Percentiles rank a stretch among this genome's conserved stretches.
Conservation (phyloP, 2,113 vertebrate species). For the Herpetotheres cachinnans region DNA sequence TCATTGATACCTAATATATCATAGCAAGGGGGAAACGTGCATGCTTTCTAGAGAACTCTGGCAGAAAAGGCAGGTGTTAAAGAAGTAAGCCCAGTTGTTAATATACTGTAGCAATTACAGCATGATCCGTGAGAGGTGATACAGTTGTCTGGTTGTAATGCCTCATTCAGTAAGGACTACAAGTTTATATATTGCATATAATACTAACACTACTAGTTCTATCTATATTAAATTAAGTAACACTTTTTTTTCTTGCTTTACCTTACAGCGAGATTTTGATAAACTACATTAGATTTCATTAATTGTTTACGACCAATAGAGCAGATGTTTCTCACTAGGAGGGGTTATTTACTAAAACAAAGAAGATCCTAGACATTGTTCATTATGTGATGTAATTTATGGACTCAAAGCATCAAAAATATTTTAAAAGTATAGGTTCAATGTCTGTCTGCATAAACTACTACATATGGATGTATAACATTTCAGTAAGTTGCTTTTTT, state of each 20-base stretch:
- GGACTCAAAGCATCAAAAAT: not conserved
- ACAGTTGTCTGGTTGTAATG: not conserved
- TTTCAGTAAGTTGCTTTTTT: not conserved
- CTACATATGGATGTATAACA: not conserved
- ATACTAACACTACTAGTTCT: not conserved
- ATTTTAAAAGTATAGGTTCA: not conserved
- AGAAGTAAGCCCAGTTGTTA: not conserved
- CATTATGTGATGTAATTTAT: slow-evolving; percentile 18
- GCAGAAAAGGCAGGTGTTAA: slow-evolving; percentile 27
- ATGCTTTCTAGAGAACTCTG: slow-evolving; percentile 18
- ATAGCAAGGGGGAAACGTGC: slow-evolving; percentile 49
- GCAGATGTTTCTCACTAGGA: slow-evolving; percentile 18
- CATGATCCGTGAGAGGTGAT: not conserved
- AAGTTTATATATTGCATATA: not conserved
- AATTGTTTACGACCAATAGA: slow-evolving; percentile 29
- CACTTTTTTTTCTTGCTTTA: not conserved
- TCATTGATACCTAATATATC: slow-evolving; percentile 66
- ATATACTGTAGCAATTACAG: not conserved
- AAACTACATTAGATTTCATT: slow-evolving; percentile 21
- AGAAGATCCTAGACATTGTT: not conserved
- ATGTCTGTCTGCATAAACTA: not conserved
- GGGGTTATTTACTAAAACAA: slow-evolving; percentile 15
- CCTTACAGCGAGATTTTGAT: slow-evolving; percentile 24
- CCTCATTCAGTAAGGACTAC: not conserved
- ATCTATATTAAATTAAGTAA: not conserved